Evolutionary conservation across 2,113 vertebrate genomes (phyloP).

Genomic region (Capreolus pygargus): DNA sequence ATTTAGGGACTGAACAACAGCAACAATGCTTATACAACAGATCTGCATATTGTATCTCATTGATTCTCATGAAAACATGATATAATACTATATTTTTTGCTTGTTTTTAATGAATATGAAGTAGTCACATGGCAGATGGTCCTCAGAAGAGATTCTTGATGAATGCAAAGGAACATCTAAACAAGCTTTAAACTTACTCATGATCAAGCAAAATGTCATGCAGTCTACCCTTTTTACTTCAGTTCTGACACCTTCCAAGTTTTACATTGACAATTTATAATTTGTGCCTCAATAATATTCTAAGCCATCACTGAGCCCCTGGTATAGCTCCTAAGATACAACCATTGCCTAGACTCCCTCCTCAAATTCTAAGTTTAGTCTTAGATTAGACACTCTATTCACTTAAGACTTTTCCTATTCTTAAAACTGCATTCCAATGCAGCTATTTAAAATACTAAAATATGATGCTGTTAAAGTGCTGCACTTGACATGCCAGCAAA

Average conservation of each 20-base stretch:
- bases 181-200: background rate
- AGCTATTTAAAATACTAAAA: no score
- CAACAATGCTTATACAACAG: background rate
- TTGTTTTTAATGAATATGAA: background rate
- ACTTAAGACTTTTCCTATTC: background rate
- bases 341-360: background rate
- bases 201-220: background rate
- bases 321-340: rapidly evolving
- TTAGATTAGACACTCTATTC: background rate
- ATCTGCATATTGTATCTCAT: background rate
- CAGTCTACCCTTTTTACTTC: background rate
- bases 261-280: background rate
- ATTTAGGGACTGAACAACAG: no score
- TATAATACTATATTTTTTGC: no score
- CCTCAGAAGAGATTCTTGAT: background rate
- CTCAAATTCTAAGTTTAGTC: background rate
- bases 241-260: background rate
- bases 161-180: background rate
- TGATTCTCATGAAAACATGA: no score
- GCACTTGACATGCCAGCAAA: no score
- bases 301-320: background rate
- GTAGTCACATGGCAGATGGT: background rate
- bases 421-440: background rate
- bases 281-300: background rate
- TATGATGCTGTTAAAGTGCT: no score